phyloP scores from a whole-genome alignment of 1,140 invertebrate species.

The Asbolus verrucosus region DNA sequence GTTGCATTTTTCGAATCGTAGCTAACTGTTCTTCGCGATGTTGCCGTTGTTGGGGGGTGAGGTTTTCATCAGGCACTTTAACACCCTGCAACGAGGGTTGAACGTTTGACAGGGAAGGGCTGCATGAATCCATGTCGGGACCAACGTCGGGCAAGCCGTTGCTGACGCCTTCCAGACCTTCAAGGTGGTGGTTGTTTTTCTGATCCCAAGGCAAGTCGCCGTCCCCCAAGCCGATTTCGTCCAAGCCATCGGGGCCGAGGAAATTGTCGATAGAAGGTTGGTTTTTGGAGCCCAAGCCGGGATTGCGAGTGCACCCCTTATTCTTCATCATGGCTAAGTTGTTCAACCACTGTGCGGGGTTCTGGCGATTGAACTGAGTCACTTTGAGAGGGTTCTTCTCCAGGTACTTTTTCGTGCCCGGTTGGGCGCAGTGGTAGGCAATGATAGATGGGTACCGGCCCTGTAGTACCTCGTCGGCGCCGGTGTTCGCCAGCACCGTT shows the following conservation, averaged over 20 bases:
- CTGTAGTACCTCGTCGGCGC: constrained; percentile 89
- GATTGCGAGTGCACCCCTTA: constrained; percentile 72
- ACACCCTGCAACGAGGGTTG: constrained; percentile 79
- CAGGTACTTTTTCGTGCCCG: constrained; percentile 93
- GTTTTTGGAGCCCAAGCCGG: constrained; percentile 58
- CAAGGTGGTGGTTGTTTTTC: constrained; percentile 63
- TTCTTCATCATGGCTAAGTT: constrained; percentile 83
- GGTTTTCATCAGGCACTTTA: constrained; percentile 95
- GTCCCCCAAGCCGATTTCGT: constrained; percentile 67
- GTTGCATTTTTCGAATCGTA: constrained; percentile 91
- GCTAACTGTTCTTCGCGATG: constrained; percentile 93
- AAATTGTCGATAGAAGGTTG: constrained; percentile 65
- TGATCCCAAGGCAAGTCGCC: constrained; percentile 64
- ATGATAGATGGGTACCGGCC: constrained; percentile 93
- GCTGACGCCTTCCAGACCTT: constrained; percentile 61
- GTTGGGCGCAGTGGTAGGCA: constrained; percentile 94
- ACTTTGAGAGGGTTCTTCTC: constrained; percentile 94
- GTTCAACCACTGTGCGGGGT: constrained; percentile 84
- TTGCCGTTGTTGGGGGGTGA: constrained; percentile 95
- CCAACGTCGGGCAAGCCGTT: constrained; percentile 63
- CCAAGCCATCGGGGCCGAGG: constrained; percentile 67
- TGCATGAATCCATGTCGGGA: constrained; percentile 65
- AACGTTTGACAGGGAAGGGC: constrained; percentile 68
- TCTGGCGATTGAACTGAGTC: constrained; percentile 86
- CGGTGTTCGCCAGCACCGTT: constrained; percentile 92